A percentile compares a stretch with the other conserved stretches of the same genome.
phyloP scores from a whole-genome alignment of 2,113 vertebrate species.

The Barbus barbus region DNA sequence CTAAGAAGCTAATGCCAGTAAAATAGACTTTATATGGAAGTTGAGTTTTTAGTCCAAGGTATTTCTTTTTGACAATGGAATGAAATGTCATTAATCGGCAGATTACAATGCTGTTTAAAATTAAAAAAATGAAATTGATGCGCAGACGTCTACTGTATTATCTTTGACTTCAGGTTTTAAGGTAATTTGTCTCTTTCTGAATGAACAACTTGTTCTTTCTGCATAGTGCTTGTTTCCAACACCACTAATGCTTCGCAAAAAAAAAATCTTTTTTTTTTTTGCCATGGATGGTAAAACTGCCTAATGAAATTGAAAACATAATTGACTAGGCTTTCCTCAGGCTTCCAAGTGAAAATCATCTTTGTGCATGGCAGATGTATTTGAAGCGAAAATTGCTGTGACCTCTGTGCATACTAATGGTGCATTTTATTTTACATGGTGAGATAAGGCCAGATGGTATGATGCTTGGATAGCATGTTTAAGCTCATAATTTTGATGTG shows the following conservation, averaged over 20 bases:
- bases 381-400: slow-evolving; percentile 40
- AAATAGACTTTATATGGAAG: neutral
- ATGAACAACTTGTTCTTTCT: neutral
- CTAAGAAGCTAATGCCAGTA: neutral
- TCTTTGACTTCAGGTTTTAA: neutral
- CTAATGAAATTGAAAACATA: slow-evolving; percentile 58
- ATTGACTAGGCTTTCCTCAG: slow-evolving; percentile 52
- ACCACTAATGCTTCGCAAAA: neutral
- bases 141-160: neutral
- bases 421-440: neutral
- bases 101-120: neutral
- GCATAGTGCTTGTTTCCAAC: slow-evolving; percentile 5
- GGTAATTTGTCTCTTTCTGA: neutral
- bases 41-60: neutral
- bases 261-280: slow-evolving; percentile 44
- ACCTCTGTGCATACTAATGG: slow-evolving; percentile 38
- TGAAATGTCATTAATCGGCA: neutral
- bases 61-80: neutral
- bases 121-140: neutral
- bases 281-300: slow-evolving; percentile 51
- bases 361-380: slow-evolving; percentile 23
- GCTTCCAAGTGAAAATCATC: slow-evolving; percentile 34
- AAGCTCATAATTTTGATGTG: slow-evolving; percentile 3
- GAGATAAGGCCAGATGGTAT: slow-evolving; percentile 1
- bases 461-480: neutral